These are phyloP conservation scores for Bombus soroeensis DNA, from an alignment of 1,140 invertebrate genomes.

Conservation along the genomic window DNA sequence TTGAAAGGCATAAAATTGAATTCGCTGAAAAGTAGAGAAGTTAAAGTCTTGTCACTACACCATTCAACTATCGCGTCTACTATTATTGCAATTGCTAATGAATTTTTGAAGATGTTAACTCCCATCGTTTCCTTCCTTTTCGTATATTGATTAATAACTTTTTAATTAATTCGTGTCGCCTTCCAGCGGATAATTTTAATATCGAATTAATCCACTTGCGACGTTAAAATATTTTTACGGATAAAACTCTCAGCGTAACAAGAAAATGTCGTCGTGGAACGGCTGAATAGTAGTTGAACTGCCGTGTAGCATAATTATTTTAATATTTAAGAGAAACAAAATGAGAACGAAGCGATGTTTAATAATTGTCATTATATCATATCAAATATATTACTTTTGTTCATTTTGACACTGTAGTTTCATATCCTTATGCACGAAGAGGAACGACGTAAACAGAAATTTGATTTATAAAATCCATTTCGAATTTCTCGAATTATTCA, in stretches of 20 bases:
- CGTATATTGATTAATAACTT: background rate
- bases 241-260: no score
- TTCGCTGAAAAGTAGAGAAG: background rate
- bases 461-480: no score
- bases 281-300: background rate
- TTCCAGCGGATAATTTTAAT: background rate
- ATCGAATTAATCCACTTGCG: background rate
- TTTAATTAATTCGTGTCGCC: background rate
- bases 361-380: background rate
- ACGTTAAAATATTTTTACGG: background rate
- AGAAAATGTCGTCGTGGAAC: background rate
- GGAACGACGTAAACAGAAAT: no score
- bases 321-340: background rate
- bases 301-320: background rate
- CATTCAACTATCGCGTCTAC: background rate
- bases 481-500: no score
- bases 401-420: background rate
- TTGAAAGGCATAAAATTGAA: conserved; percentile 1
- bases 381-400: background rate
- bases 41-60: background rate
- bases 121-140: background rate
- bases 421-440: no score
- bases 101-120: background rate
- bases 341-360: no score
- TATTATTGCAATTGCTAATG: background rate